phyloP scores from a whole-genome alignment of 1,140 invertebrate genomes.

The Neodiprion pinetum region DNA sequence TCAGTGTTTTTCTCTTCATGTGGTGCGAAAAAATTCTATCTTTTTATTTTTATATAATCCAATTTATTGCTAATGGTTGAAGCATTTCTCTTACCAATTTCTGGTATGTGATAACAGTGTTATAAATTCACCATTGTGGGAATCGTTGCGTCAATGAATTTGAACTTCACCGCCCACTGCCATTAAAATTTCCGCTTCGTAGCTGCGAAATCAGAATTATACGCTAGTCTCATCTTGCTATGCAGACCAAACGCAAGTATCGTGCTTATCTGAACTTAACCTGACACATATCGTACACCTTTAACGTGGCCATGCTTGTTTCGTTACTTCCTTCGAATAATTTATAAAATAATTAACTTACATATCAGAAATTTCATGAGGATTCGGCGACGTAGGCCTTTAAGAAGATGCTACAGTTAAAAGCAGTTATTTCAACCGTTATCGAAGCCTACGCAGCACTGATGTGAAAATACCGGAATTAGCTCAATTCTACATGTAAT shows the following conservation, averaged over 20 bases:
- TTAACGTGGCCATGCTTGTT: too few species aligned
- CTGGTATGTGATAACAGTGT: not conserved
- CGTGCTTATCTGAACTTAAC: not conserved
- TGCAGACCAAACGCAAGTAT: not conserved
- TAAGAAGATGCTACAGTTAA: too few species aligned
- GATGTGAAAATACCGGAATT: too few species aligned
- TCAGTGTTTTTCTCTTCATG: too few species aligned
- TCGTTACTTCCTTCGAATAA: too few species aligned
- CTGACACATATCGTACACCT: not conserved
- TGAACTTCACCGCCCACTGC: slow-evolving; percentile 3
- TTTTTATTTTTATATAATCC: not conserved
- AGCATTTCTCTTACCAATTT: not conserved
- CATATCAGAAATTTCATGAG: too few species aligned
- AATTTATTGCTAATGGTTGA: not conserved
- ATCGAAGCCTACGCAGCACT: too few species aligned
- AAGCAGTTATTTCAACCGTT: too few species aligned
- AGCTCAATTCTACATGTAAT: too few species aligned
- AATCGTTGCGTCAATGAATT: not conserved
- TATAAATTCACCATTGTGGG: not conserved
- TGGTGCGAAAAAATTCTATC: too few species aligned
- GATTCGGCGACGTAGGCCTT: too few species aligned
- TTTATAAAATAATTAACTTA: too few species aligned
- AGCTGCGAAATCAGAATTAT: not conserved
- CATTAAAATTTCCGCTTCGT: not conserved
- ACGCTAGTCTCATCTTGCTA: not conserved